Evolutionary conservation across 1,140 invertebrate genomes (phyloP), one percentile per base, ranked within the genome.

Genomic region (Drosophila suzukii): DNA sequence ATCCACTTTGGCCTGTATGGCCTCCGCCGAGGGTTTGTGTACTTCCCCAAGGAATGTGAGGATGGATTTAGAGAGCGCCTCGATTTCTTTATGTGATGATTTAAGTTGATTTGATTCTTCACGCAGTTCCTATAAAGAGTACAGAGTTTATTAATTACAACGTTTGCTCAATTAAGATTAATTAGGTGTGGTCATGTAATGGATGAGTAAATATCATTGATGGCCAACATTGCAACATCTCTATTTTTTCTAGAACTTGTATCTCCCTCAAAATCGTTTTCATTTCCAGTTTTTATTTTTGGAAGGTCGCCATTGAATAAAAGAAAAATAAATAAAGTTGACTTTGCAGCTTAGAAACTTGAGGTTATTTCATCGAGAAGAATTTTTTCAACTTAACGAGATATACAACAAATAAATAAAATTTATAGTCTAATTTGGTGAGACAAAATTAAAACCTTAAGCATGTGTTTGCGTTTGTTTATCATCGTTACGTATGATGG

Each of bases 101-200:
- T 93, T 92, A 86, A 92, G 67, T 93, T 92, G 81, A 89, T 95
- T 93, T 51, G 94, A 94, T 92, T 96, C 95, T 41, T 93, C 86
- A 74, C 94, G 93, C 62, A 96, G 83, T 81, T 94, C 95, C 95
- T 96, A 60, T 7, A 76, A 76, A 63, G 68, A 78, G 57, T 46
- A 11, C 51, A 27, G 11, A 38, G 8, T 11, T 54, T 62, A 47
- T 65, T 47, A 36, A 57, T 49, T 41, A 41, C 27, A 44, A 24
- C 7, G 15, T 58, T n/a, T 3, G 12, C 34, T 32, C 43, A 47
- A 58, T 47, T 58, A 47, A 38, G 13, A 24, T 20, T 38, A 3
- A 60, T 57, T 24, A 17, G 12, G n/a, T 13, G 24, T 5, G n/a
- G 4, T 32, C 4, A 32, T 47, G 43, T 17, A 47, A 58, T n/a